Base-by-base conservation (phyloP, 2,113 vertebrate genomes). In the Eulemur rufifrons region DNA sequence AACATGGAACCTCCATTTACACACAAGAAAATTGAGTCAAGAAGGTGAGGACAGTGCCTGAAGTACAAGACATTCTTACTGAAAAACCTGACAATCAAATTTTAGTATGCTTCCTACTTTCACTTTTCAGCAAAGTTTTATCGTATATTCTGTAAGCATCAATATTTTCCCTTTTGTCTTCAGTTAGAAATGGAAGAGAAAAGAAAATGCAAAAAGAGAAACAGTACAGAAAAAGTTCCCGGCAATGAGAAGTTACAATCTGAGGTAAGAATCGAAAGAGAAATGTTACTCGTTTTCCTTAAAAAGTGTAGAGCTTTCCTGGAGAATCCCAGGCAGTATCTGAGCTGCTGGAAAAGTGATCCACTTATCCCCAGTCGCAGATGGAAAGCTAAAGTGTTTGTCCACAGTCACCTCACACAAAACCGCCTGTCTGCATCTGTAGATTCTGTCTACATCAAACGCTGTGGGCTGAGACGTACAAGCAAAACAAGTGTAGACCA, bases 401-500 rank as follows among this genome's bases (percentile, higher is more conserved):
- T 64, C 21, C 74, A 50, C 50, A 13, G 59, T 5, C 82, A 81
- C 11, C 64, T 66, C 81, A 81, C 2, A 37, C 47, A 87, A 89
- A 92, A 73, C 18, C 2, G 6, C 42, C n/a, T 78, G 39, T 71
- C 37, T 23, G 5, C 17, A 73, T 39, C 63, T 93, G 42, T 6
- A 87, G 74, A 76, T 84, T 85, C 69, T 39, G 37, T 85, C 69
- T 39, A 45, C 61, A 83, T 54, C 52, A 73, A 78, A 94, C 13
- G 61, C 56, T 86, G 87, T 0, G 52, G 69, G 59, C 56, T 61
- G 83, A 81, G 86, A 63, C 18, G 15, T 69, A 61, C 54, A 39
- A 69, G 52, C n/a, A 93, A 96, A 95, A 81, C 69, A 95, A 95
- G 87, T 10, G 50, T 52, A 96, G 29, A 93, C 92, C 96, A 97